Evolutionary conservation across 1,140 invertebrate genomes (phyloP).

Genomic region (Drosophila lini): DNA sequence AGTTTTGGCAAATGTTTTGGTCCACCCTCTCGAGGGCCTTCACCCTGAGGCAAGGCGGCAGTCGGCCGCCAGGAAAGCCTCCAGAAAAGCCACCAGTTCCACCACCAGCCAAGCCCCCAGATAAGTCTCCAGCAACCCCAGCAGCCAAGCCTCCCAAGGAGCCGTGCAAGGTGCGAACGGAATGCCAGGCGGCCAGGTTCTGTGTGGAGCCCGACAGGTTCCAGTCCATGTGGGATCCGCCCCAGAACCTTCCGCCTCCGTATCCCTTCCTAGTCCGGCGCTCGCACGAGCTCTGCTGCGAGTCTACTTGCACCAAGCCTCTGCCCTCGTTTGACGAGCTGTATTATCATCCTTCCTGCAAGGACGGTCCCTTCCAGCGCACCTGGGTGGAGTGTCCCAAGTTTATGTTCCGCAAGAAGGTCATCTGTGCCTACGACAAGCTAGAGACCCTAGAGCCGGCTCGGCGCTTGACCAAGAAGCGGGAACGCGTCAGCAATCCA

Average conservation of each 20-base stretch:
- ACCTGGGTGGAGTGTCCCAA: slow-evolving; percentile 55
- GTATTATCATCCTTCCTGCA: slow-evolving; percentile 44
- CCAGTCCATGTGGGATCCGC: slow-evolving; percentile 47
- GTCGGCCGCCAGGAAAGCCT: slow-evolving; percentile 3
- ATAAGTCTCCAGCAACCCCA: background rate
- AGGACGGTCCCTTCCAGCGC: slow-evolving; percentile 29
- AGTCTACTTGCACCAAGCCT: slow-evolving; percentile 18
- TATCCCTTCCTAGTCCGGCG: slow-evolving; percentile 15
- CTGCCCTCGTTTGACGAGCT: slow-evolving; percentile 51
- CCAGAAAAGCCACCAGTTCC: background rate
- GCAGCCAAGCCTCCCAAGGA: background rate
- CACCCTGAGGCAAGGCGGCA: slow-evolving; percentile 1
- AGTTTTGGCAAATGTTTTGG: slow-evolving; percentile 30
- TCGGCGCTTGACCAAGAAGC: slow-evolving; percentile 5
- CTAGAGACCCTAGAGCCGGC: slow-evolving; percentile 9
- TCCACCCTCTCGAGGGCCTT: slow-evolving; percentile 3
- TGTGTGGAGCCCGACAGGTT: slow-evolving; percentile 16
- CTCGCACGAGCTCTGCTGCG: slow-evolving; percentile 20
- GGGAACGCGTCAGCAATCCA: background rate
- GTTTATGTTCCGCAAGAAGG: slow-evolving; percentile 17
- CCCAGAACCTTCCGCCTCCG: slow-evolving; percentile 21
- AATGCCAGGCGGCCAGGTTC: background rate
- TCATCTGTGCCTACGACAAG: slow-evolving; percentile 29
- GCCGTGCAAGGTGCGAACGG: slow-evolving; percentile 7
- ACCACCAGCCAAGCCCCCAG: background rate